These are phyloP conservation scores for Pentalonia nigronervosa DNA, from an alignment of 1,140 invertebrate species.

Conservation along the genomic window DNA sequence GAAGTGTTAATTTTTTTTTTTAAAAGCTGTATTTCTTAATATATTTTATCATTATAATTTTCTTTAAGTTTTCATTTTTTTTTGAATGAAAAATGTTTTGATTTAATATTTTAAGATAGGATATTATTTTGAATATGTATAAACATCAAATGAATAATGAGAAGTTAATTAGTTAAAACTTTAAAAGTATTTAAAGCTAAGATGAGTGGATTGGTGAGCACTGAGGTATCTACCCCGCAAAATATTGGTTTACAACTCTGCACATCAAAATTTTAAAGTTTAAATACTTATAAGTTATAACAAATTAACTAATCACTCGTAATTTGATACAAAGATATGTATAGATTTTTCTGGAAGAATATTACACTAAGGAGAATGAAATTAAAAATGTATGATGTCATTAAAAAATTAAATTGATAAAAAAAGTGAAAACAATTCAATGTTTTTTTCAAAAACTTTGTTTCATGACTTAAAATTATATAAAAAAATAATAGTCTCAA, in stretches of 20 bases:
- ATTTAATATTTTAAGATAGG: not conserved
- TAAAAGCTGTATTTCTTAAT: not conserved
- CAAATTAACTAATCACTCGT: not conserved
- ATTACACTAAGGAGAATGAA: not conserved
- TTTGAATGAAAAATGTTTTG: not conserved
- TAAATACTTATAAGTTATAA: not conserved
- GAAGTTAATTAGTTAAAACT: slow-evolving; percentile 12
- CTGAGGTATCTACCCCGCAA: not conserved
- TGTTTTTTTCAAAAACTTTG: too few species aligned
- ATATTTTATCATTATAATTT: not conserved
- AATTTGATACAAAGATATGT: not conserved
- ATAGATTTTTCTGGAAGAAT: not conserved
- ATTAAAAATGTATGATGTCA: not conserved
- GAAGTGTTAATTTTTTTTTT: not conserved
- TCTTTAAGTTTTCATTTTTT: not conserved
- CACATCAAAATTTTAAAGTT: not conserved
- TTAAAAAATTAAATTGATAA: not conserved
- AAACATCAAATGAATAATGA: not conserved
- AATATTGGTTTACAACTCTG: not conserved
- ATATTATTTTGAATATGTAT: not conserved
- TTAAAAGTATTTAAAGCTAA: too few species aligned
- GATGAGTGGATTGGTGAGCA: not conserved
- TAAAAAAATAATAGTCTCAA: too few species aligned
- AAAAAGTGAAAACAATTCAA: too few species aligned
- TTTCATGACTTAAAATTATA: not conserved